Conservation (phyloP, 2,797 vertebrate genomes). For the Melanotaenia pygmaea region DNA sequence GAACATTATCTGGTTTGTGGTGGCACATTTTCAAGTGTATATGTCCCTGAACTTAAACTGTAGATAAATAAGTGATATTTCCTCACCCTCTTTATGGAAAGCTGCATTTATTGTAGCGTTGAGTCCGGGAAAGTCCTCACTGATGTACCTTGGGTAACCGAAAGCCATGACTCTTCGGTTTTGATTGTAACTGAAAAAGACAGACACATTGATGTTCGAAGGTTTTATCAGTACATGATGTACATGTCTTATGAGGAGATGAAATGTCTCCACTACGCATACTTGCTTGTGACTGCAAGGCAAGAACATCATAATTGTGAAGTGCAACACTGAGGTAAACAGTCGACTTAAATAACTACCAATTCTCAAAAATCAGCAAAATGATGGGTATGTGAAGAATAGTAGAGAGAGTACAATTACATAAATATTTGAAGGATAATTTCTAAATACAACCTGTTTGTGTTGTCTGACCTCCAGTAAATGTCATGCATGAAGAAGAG, state of each 20-base stretch:
- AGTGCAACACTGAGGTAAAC: not conserved
- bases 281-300: not conserved
- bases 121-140: slow-evolving; percentile 80
- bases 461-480: slow-evolving; percentile 83
- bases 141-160: slow-evolving; percentile 78
- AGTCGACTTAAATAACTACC: slow-evolving; percentile 3
- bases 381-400: not conserved
- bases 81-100: slow-evolving; percentile 77
- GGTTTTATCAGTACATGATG: not conserved
- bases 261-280: not conserved
- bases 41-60: too few species aligned
- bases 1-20: not conserved
- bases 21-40: slow-evolving; percentile 1
- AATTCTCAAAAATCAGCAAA: slow-evolving; percentile 1
- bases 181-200: slow-evolving; percentile 80
- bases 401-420: not conserved
- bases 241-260: not conserved
- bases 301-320: slow-evolving; percentile 8
- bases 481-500: slow-evolving; percentile 83
- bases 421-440: not conserved
- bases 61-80: not conserved
- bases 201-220: not conserved
- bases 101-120: slow-evolving; percentile 78
- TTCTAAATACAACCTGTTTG: not conserved
- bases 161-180: slow-evolving; percentile 78